phyloP scores from a whole-genome alignment of 1,140 invertebrate genomes.

The Diorhabda sublineata region DNA sequence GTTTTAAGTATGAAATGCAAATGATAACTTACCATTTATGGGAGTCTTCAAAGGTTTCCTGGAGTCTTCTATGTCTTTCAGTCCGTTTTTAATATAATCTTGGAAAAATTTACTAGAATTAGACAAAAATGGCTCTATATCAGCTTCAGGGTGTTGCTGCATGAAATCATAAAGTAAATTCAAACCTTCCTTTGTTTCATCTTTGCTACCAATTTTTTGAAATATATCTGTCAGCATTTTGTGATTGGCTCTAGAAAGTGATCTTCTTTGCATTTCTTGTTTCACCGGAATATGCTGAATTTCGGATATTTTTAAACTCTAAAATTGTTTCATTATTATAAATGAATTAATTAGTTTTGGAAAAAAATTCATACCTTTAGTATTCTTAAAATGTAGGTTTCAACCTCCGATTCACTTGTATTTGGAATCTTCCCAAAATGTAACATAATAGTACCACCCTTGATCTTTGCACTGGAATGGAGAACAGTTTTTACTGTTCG shows the following conservation, averaged over 20 bases:
- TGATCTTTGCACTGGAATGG: slow-evolving; percentile 77
- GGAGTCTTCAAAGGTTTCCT: slow-evolving; percentile 43
- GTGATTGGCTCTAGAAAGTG: slow-evolving; percentile 69
- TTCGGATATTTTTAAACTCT: slow-evolving; percentile 54
- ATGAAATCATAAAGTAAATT: slow-evolving; percentile 86
- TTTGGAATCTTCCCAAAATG: slow-evolving; percentile 77
- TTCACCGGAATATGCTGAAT: slow-evolving; percentile 47
- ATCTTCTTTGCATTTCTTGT: slow-evolving; percentile 49
- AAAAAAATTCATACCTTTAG: slow-evolving; percentile 55
- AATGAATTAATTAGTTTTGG: slow-evolving; percentile 2
- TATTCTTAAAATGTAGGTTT: slow-evolving; percentile 73
- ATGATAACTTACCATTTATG: slow-evolving; percentile 19
- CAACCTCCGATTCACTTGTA: slow-evolving; percentile 75
- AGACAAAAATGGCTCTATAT: slow-evolving; percentile 84
- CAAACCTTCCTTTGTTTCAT: slow-evolving; percentile 83
- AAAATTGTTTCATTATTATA: background rate
- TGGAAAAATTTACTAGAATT: slow-evolving; percentile 89
- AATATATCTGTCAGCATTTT: slow-evolving; percentile 87
- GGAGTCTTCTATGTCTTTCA: slow-evolving; percentile 73
- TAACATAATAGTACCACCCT: slow-evolving; percentile 69
- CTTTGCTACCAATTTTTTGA: slow-evolving; percentile 85
- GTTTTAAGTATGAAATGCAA: no score
- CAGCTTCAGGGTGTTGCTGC: slow-evolving; percentile 83
- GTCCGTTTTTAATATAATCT: slow-evolving; percentile 83
- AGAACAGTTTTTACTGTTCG: slow-evolving; percentile 89